Conservation (phyloP, 2,888 invertebrate species). For the Elysia crispata region DNA sequence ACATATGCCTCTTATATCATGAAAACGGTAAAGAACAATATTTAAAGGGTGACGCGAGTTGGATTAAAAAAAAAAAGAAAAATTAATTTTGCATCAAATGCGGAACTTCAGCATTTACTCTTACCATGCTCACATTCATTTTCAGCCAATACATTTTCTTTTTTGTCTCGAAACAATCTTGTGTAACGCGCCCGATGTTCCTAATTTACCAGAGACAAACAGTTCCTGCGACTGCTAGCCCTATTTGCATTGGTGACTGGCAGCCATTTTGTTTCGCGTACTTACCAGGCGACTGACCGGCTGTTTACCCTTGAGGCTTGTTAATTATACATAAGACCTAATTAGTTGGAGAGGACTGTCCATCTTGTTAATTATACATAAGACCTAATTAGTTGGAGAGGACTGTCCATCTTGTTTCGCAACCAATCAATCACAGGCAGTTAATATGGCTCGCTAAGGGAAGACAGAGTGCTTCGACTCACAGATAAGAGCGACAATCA, state of each 20-base stretch:
- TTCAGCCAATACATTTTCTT: too few relatives aligned
- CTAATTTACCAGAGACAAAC: neutral
- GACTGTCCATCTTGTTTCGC: neutral
- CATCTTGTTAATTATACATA: conserved; percentile 20
- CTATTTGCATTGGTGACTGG: neutral
- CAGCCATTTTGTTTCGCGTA: neutral
- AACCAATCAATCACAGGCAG: conserved; percentile 6
- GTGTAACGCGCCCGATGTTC: neutral
- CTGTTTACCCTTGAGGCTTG: neutral
- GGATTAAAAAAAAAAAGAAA: too few relatives aligned
- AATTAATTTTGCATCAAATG: too few relatives aligned
- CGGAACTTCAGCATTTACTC: too few relatives aligned
- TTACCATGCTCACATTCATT: too few relatives aligned
- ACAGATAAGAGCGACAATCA: too few relatives aligned
- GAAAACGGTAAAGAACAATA: too few relatives aligned
- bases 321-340: conserved; percentile 28
- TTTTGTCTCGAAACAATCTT: too few relatives aligned
- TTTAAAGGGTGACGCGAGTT: too few relatives aligned
- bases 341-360: neutral
- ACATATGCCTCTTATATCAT: too few relatives aligned
- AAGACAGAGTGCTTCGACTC: too few relatives aligned
- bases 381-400: conserved; percentile 11
- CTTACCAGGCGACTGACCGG: neutral
- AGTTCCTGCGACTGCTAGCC: neutral
- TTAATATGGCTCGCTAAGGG: neutral